phyloP scores from a whole-genome alignment of 2,888 invertebrate species.

The Theretra japonica region DNA sequence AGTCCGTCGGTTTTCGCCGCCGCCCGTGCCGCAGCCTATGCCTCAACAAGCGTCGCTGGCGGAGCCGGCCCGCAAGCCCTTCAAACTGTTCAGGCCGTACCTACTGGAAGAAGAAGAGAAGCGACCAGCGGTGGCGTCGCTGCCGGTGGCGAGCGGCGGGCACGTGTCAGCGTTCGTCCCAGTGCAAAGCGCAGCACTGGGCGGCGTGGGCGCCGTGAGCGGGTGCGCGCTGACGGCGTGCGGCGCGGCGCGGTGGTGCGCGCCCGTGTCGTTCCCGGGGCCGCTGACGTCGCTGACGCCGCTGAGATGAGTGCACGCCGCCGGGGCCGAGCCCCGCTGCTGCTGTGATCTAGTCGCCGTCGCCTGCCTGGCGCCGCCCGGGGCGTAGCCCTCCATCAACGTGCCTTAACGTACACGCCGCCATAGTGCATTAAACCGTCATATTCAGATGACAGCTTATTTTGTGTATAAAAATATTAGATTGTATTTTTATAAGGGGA shows the following conservation, averaged over 20 bases:
- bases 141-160: conserved; percentile 67
- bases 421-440: conserved; percentile 82
- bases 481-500: conserved; percentile 83
- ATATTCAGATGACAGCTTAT: conserved; percentile 76
- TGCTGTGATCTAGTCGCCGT: conserved; percentile 83
- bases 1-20: conserved; percentile 67
- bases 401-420: conserved; percentile 82
- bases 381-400: conserved; percentile 80
- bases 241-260: conserved; percentile 86
- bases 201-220: conserved; percentile 61
- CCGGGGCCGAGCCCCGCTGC: conserved; percentile 70
- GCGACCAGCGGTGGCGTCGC: conserved; percentile 66
- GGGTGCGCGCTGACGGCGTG: conserved; percentile 72
- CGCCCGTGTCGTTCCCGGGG: conserved; percentile 85
- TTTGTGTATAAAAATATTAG: conserved; percentile 79
- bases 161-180: conserved; percentile 80
- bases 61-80: conserved; percentile 84
- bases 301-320: conserved; percentile 76
- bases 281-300: conserved; percentile 50
- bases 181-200: conserved; percentile 74
- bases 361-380: conserved; percentile 80
- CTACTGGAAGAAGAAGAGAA: conserved; percentile 86
- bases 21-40: conserved; percentile 70
- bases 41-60: conserved; percentile 58
- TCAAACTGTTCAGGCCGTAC: conserved; percentile 92